Base-by-base conservation (phyloP, 2,888 invertebrate species). In the Adineta ricciae region DNA sequence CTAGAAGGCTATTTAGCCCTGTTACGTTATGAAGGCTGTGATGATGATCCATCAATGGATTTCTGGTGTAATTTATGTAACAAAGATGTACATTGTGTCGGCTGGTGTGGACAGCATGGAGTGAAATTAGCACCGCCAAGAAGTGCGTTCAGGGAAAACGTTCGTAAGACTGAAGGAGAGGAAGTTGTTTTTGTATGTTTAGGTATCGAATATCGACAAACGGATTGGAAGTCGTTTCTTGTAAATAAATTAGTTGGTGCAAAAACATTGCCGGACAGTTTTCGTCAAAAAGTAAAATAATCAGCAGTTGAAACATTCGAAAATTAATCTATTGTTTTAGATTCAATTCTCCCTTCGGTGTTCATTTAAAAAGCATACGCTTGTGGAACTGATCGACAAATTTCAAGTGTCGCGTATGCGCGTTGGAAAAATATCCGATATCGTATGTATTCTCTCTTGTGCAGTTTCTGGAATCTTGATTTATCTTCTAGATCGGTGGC, bases 31-130 rank as follows among this genome's bases (percentile, higher is more conserved):
- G 97, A 97, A 92, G 98, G 97, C 11, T 96, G 96, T 90, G 96
- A 95, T 49, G 93, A 93, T 87, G 95, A 96, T 89, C 92, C 93
- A 86, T 93, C 94, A 46, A 94, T 95, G 90, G 97, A 98, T 91
- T 97, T 98, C 90, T 98, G 97, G 97, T 94, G 97, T 9, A 96
- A 96, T 88, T 92, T 98, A 84, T 96, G 96, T 90, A 95, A 95
- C 86, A 94, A 95, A 36, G 94, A 95, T 89, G 95, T 85, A n/a
- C 96, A 97, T 91, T 95, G 96, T 27, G 96, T 98, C 8, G 97
- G 97, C 11, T 98, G 97, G 97, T 97, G 97, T 91, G 97, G 97
- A 7, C 95, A 95, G 0, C 93, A 96, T 86, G 96, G 96, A 50
- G 96, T 96, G 90, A 96, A 96, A 2, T 92, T 97, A 16, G 96